Evolutionary conservation across 2,797 vertebrate genomes (phyloP).

Genomic region (Ctenosaura bakeri): DNA sequence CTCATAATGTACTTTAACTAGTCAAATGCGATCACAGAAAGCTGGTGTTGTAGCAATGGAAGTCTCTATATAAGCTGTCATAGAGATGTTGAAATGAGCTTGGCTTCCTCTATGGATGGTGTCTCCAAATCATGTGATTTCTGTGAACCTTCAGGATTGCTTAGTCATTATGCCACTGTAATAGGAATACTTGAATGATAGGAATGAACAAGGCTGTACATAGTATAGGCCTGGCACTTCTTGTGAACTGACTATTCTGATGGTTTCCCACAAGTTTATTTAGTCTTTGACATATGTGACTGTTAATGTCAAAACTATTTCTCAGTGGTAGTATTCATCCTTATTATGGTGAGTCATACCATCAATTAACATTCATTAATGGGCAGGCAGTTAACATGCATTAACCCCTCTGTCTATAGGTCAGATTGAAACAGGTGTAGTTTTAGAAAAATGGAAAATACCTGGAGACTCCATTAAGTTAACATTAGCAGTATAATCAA

Average conservation of each 20-base stretch:
- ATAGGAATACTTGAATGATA: not conserved
- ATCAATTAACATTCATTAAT: not conserved
- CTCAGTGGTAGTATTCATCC: not conserved
- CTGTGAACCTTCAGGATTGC: not conserved
- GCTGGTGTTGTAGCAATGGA: not conserved
- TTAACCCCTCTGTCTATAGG: not conserved
- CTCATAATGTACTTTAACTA: not conserved
- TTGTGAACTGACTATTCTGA: not conserved
- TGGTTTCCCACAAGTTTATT: not conserved
- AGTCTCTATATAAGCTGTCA: not conserved
- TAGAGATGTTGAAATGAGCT: not conserved
- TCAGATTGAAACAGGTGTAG: not conserved
- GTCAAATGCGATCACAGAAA: not conserved
- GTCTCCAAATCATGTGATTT: constrained; percentile 16
- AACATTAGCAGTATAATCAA: not conserved
- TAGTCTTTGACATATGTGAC: not conserved
- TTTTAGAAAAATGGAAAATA: not conserved
- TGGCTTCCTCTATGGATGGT: not conserved
- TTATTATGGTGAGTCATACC: not conserved
- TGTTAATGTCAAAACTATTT: constrained; percentile 3
- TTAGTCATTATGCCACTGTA: constrained; percentile 7
- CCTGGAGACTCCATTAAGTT: not conserved
- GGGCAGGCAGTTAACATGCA: not conserved
- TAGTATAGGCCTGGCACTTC: not conserved
- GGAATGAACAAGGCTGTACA: not conserved